Evolutionary conservation across 1,140 invertebrate genomes (phyloP).

Genomic region (Drosophila azteca): DNA sequence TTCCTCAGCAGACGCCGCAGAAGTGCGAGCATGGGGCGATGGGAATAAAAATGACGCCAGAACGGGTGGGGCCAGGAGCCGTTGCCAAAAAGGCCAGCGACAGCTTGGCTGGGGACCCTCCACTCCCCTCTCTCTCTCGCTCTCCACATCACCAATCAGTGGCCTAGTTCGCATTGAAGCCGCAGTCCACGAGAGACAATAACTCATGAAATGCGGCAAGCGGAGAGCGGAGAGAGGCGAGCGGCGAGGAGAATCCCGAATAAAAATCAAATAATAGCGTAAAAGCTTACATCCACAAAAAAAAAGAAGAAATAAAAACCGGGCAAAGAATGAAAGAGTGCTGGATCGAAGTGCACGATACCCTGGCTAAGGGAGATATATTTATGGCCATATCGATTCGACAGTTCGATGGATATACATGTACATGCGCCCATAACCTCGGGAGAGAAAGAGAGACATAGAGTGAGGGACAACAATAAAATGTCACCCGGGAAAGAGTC

Average conservation of each 20-base stretch:
- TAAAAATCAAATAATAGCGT: slow-evolving; percentile 78
- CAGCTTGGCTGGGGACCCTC: slow-evolving; percentile 21
- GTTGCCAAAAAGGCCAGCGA: slow-evolving; percentile 45
- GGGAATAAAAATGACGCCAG: slow-evolving; percentile 25
- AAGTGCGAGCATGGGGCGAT: slow-evolving; percentile 31
- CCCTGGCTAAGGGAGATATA: no score
- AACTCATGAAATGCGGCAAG: slow-evolving; percentile 55
- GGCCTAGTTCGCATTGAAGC: slow-evolving; percentile 71
- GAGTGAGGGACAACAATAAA: slow-evolving; percentile 34
- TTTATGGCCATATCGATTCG: no score
- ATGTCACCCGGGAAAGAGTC: slow-evolving; percentile 52
- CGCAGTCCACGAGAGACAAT: slow-evolving; percentile 69
- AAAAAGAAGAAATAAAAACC: slow-evolving; percentile 9
- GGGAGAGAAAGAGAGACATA: neutral
- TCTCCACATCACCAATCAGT: slow-evolving; percentile 22
- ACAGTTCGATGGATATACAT: no score
- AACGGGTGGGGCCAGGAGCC: slow-evolving; percentile 7
- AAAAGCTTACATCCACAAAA: slow-evolving; percentile 53
- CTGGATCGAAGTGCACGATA: neutral
- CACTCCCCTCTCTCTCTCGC: neutral
- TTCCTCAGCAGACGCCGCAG: slow-evolving; percentile 22
- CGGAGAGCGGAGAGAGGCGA: slow-evolving; percentile 5
- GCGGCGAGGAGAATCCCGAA: slow-evolving; percentile 47
- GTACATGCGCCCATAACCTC: no score
- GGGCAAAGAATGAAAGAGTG: slow-evolving; percentile 6